Evolutionary conservation across 2,888 invertebrate species (phyloP).

Genomic region (Ectropis crepuscularia): DNA sequence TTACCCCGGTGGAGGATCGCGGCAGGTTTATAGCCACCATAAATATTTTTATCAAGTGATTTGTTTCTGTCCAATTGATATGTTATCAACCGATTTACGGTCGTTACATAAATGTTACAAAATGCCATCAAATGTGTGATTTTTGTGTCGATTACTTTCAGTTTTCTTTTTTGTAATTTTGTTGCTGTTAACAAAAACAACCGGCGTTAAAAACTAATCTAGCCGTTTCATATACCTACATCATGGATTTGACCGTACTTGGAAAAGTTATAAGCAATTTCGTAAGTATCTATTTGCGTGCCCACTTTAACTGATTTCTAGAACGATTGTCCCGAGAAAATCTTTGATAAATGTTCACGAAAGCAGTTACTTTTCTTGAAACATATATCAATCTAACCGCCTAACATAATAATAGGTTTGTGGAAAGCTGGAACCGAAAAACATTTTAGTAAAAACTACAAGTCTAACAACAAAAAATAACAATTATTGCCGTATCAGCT

Average conservation of each 20-base stretch:
- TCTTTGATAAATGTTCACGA: too few species aligned
- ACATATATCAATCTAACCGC: too few species aligned
- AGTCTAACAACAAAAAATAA: too few species aligned
- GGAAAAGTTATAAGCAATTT: conserved; percentile 75
- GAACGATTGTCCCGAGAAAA: too few species aligned
- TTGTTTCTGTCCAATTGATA: background rate
- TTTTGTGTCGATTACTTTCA: background rate
- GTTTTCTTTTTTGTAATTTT: background rate
- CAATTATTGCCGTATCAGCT: too few species aligned
- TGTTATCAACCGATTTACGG: background rate
- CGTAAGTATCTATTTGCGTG: conserved; percentile 60
- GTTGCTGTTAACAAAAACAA: background rate
- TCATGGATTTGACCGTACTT: conserved; percentile 73
- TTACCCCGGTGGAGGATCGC: background rate
- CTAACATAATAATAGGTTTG: too few species aligned
- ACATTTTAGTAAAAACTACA: too few species aligned
- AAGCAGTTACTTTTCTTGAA: too few species aligned
- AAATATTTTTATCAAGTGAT: conserved; percentile 9
- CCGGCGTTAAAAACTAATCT: too few species aligned
- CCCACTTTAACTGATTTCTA: too few species aligned
- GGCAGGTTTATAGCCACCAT: conserved; percentile 7
- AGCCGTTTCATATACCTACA: conserved; percentile 5
- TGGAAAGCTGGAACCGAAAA: too few species aligned
- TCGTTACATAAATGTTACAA: background rate
- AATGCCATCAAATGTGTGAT: background rate